Conservation (phyloP, 2,113 vertebrate genomes). For the Syngnathus scovelli region DNA sequence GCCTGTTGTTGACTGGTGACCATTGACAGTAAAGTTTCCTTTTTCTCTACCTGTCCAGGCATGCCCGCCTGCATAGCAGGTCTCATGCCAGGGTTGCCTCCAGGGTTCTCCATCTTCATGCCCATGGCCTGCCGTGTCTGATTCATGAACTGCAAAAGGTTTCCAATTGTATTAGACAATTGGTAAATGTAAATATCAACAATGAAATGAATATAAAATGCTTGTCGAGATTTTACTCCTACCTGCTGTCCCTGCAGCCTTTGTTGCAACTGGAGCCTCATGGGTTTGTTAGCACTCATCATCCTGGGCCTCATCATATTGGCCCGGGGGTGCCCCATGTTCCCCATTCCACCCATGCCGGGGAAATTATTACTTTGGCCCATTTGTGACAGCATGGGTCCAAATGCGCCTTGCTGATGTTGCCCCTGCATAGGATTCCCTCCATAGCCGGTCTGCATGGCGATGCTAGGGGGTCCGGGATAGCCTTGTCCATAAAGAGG, state of each 20-base stretch:
- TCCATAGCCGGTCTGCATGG: constrained; percentile 79
- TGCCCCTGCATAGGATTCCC: constrained; percentile 65
- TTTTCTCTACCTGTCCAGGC: constrained; percentile 73
- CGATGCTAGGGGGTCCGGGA: constrained; percentile 77
- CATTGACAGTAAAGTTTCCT: neutral
- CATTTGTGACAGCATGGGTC: constrained; percentile 74
- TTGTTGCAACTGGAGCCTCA: constrained; percentile 93
- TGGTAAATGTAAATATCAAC: neutral
- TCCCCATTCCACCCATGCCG: constrained; percentile 73
- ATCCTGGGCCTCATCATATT: constrained; percentile 83
- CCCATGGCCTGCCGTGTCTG: constrained; percentile 84
- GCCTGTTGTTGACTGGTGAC: no score
- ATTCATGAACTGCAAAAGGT: constrained; percentile 84
- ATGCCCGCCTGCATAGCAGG: constrained; percentile 75
- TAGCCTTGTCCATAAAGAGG: constrained; percentile 83
- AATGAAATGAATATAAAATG: neutral
- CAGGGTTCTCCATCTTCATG: constrained; percentile 86
- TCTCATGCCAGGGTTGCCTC: constrained; percentile 73
- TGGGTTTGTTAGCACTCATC: constrained; percentile 86
- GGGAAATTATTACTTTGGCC: constrained; percentile 72
- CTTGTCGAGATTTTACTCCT: constrained; percentile 2
- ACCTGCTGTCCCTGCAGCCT: constrained; percentile 97
- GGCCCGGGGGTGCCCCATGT: constrained; percentile 80
- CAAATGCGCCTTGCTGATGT: constrained; percentile 59
- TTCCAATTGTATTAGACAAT: neutral